A percentile compares a stretch with the other conserved stretches of the same genome.
These are phyloP conservation scores for Hyperoodon ampullatus DNA, from an alignment of 2,113 vertebrate genomes.

Conservation along the genomic window DNA sequence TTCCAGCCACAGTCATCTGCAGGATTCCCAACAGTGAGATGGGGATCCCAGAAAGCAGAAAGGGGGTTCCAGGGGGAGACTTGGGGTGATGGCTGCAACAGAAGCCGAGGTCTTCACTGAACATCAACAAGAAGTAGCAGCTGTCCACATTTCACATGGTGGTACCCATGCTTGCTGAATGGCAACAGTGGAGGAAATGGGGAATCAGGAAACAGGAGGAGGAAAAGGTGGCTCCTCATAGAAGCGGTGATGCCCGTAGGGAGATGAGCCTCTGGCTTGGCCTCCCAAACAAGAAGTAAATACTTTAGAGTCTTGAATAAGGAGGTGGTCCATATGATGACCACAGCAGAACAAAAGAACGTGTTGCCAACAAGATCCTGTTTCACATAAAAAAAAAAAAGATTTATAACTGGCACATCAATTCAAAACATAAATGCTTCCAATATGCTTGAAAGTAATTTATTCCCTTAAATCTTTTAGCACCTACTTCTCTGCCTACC, in stretches of 20 bases:
- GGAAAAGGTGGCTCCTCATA: not conserved
- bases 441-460: not conserved
- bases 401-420: not conserved
- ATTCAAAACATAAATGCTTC: not conserved
- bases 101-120: not conserved
- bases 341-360: not conserved
- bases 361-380: not conserved
- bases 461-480: not conserved
- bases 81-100: not conserved
- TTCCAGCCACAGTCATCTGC: not conserved
- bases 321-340: not conserved
- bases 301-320: not conserved
- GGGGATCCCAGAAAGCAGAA: not conserved
- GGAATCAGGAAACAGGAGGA: not conserved
- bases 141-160: not conserved
- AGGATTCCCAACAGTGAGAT: not conserved
- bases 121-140: not conserved
- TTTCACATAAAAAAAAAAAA: not conserved
- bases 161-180: not conserved
- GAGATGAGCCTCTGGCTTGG: not conserved
- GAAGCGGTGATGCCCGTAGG: not conserved
- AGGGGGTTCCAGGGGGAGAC: not conserved
- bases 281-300: not conserved
- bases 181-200: not conserved
- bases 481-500: not conserved